Base-by-base conservation (phyloP, 2,113 vertebrate genomes). In the Spea multiplicata region DNA sequence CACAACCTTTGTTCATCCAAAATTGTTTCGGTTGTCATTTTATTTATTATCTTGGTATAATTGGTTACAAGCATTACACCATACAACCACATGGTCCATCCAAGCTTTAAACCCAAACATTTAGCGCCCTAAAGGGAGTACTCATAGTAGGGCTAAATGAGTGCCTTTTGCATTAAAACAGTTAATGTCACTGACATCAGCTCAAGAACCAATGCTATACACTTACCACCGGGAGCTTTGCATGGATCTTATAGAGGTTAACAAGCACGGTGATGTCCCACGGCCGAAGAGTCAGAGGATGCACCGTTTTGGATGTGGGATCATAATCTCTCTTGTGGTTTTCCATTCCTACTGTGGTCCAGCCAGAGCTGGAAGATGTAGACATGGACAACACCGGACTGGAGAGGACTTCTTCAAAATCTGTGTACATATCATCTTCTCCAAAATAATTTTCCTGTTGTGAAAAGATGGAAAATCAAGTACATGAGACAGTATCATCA, bases 201-300 rank as follows among this genome's bases (percentile, higher is more conserved):
- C 30, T 30, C 30, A 30, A 30, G 30, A 30, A 30, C 30, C 30
- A 30, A 30, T 30, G 30, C 30, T 0, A 65, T 80, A 59, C n/a
- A 80, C 93, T 94, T 86, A 98, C 97, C 83, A 96, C 92, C 64
- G 97, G 97, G 79, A 99, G 91, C 14, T 94, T 90, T 6, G 97
- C 96, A 14, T 99, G 97, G 72, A 99, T 95, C 89, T 96, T 98
- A 89, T 97, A 95, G 73, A 99, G 88, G 88, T 99, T 99, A 76
- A 98, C 93, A 81, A 95, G 93, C 45, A 99, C 97, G 0, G 96
- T 98, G 87, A 99, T 99, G 81, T 98, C 96, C 97, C 97, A 99
- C 0, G 97, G 97, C 50, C 97, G 95, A 75, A 98, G 86, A 68
- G 92, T 87, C 16, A 99, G 91, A 0, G 96, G 97, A 83, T 96